phyloP scores from a whole-genome alignment of 2,113 vertebrate species.

The Vidua macroura region DNA sequence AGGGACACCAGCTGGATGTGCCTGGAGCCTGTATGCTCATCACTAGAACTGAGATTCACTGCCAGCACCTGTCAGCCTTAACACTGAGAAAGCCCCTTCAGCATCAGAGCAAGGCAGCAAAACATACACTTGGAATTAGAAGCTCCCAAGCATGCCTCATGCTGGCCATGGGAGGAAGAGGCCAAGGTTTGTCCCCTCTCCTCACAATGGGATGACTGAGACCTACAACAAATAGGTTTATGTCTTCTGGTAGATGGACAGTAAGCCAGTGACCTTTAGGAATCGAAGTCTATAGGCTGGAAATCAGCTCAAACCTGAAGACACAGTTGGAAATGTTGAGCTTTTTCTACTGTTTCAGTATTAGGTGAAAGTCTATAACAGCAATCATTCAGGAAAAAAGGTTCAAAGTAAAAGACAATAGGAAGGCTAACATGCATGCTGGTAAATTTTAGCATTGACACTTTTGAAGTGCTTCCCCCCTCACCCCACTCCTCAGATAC shows the following conservation, averaged over 20 bases:
- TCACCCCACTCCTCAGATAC: not conserved
- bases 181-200: not conserved
- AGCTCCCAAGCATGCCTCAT: not conserved
- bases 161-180: not conserved
- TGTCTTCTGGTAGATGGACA: not conserved
- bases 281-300: not conserved
- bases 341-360: not conserved
- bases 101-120: not conserved
- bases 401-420: not conserved
- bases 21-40: not conserved
- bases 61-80: not conserved
- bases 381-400: not conserved
- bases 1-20: not conserved
- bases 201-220: not conserved
- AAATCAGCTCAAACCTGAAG: not conserved
- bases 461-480: not conserved
- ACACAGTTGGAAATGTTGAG: not conserved
- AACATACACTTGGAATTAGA: not conserved
- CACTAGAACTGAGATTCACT: not conserved
- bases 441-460: not conserved
- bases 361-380: not conserved
- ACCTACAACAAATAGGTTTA: not conserved
- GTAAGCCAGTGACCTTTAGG: not conserved
- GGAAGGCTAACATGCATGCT: not conserved
- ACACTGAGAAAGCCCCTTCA: not conserved